Evolutionary conservation across 2,113 vertebrate species (phyloP), one percentile per base, ranked within the genome.

Genomic region (Fulica atra): DNA sequence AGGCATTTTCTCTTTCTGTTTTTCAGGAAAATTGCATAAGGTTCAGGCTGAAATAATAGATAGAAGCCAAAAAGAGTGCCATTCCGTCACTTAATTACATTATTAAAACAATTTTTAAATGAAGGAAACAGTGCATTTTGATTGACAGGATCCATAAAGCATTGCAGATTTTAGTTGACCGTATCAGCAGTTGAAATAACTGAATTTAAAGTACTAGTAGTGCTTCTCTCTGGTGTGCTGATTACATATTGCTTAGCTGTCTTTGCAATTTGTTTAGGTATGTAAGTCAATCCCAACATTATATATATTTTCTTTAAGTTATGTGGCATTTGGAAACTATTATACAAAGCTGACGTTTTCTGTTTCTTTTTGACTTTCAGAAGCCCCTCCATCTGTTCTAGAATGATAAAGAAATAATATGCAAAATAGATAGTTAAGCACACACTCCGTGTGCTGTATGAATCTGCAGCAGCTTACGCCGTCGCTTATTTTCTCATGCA

Each of bases 301-400:
- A 23, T 8, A 23, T 28, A 7, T 60, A 13, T 59, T 21, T 14
- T 36, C 81, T 54, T 50, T 40, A 56, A 60, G 81, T 42, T 28
- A 59, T 36, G 40, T 51, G 42, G 25, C 23, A 9, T 69, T 69
- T 86, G 50, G 35, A 54, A 93, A 80, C 13, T 11, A 44, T 63
- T 59, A 0, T 17, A 23, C 59, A 4, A 0, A 44, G 60, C 38
- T 40, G 71, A n/a, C 1, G 1, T 29, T 81, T 46, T 60, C 31
- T 31, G 14, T 56, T 88, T 53, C 18, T 64, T 83, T 79, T 26
- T 63, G 51, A 42, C 40, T 77, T 93, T 53, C 16, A 21, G 51
- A 80, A 51, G 24, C 11, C 7, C 3, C 17, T 91, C 24, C 18
- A 3, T 51, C 51, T 81, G 28, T 57, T n/a, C 28, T 66, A 51